These are phyloP conservation scores for Metopia argyrocephala DNA, from an alignment of 2,888 invertebrate genomes.

Conservation along the genomic window DNA sequence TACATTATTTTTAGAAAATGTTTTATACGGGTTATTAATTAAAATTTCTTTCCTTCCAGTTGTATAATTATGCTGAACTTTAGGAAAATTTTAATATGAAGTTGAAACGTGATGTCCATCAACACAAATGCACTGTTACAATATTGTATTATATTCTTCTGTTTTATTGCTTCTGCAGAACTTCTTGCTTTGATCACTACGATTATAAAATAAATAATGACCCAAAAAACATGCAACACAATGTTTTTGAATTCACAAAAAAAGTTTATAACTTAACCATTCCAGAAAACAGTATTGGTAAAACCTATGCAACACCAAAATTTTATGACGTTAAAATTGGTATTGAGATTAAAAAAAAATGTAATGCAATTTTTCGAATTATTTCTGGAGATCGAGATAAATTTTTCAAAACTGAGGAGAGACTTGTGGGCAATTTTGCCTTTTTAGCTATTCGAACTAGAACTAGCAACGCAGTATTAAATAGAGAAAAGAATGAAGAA, in stretches of 20 bases:
- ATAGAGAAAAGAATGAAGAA: slow-evolving; percentile 92
- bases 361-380: slow-evolving; percentile 90
- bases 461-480: slow-evolving; percentile 92
- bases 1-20: not conserved
- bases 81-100: slow-evolving; percentile 55
- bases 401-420: slow-evolving; percentile 95
- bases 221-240: slow-evolving; percentile 47
- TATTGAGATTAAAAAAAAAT: slow-evolving; percentile 81
- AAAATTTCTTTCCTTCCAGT: slow-evolving; percentile 41
- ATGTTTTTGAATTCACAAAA: slow-evolving; percentile 84
- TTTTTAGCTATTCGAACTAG: slow-evolving; percentile 93
- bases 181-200: slow-evolving; percentile 19
- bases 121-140: slow-evolving; percentile 30
- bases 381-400: slow-evolving; percentile 91
- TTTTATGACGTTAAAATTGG: slow-evolving; percentile 89
- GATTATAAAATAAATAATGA: slow-evolving; percentile 30
- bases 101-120: slow-evolving; percentile 40
- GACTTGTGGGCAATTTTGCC: slow-evolving; percentile 94
- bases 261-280: slow-evolving; percentile 91
- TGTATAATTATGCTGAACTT: slow-evolving; percentile 45
- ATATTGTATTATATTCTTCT: slow-evolving; percentile 41
- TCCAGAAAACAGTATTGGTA: slow-evolving; percentile 94
- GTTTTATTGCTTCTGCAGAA: slow-evolving; percentile 25
- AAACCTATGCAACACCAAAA: slow-evolving; percentile 87
- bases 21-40: not conserved